phyloP scores from a whole-genome alignment of 2,113 vertebrate genomes.

The Kryptolebias marmoratus region DNA sequence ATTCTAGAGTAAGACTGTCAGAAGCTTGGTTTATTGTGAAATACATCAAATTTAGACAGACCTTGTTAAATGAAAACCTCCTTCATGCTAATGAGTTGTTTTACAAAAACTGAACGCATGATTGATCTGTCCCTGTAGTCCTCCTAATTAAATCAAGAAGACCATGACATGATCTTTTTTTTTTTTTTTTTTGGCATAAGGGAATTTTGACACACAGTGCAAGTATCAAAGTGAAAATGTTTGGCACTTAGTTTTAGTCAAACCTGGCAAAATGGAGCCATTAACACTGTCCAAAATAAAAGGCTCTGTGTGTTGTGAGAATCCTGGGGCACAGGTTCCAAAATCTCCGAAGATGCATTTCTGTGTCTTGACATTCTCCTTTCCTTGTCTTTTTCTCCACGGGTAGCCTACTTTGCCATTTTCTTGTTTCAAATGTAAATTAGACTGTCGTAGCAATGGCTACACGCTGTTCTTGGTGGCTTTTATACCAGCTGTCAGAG shows the following conservation, averaged over 20 bases:
- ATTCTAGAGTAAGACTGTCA: no score
- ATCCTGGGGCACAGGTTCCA: conserved; percentile 9
- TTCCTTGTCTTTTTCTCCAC: conserved; percentile 17
- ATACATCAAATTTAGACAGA: not conserved
- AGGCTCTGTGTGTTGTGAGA: conserved; percentile 43
- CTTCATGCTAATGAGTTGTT: no score
- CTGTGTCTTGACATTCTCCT: conserved; percentile 30
- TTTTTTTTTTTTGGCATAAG: not conserved
- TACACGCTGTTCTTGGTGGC: conserved; percentile 19
- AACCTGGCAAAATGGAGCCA: conserved; percentile 8
- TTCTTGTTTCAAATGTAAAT: conserved; percentile 76
- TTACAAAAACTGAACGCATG: no score
- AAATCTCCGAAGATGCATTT: conserved; percentile 29
- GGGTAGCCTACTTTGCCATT: conserved; percentile 41
- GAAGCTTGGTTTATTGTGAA: no score
- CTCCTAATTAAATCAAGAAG: not conserved
- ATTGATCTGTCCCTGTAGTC: no score
- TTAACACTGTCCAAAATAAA: conserved; percentile 24
- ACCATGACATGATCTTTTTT: not conserved
- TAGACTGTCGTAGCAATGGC: conserved; percentile 30
- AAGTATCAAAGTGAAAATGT: not conserved
- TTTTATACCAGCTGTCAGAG: conserved; percentile 27
- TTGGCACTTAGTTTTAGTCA: conserved; percentile 5
- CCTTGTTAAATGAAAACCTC: not conserved
- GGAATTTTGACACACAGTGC: no score